phyloP scores from a whole-genome alignment of 2,888 invertebrate genomes.

The Sesia bembeciformis region DNA sequence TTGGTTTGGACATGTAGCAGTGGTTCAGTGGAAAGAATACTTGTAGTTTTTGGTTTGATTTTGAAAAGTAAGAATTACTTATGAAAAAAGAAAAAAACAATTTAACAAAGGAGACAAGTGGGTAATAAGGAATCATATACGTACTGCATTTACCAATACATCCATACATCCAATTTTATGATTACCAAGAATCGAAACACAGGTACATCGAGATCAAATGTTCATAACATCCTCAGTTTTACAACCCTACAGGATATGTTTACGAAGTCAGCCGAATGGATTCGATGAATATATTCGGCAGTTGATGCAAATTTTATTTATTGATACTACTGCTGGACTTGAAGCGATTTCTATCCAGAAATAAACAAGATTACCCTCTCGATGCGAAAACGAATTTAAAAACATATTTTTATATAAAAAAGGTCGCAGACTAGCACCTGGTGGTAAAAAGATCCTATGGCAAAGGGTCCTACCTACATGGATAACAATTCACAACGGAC shows the following conservation, averaged over 20 bases:
- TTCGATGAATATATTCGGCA: constrained; percentile 2
- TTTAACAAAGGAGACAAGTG: too few species aligned
- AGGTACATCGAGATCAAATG: not conserved
- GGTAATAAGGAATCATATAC: not conserved
- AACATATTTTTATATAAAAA: too few species aligned
- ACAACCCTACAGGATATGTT: not conserved
- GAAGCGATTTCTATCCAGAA: too few species aligned
- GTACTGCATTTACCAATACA: too few species aligned
- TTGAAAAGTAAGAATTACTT: not conserved
- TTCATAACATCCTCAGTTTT: not conserved
- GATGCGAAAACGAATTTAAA: too few species aligned
- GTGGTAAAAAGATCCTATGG: too few species aligned
- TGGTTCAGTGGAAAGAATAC: constrained; percentile 7
- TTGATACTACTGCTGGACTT: not conserved
- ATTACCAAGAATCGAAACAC: not conserved
- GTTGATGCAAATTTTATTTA: not conserved
- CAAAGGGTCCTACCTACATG: too few species aligned
- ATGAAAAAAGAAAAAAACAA: too few species aligned
- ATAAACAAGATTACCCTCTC: too few species aligned
- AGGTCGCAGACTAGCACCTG: too few species aligned
- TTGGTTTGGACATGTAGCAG: constrained; percentile 42
- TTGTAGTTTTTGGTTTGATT: constrained; percentile 2
- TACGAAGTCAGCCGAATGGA: not conserved
- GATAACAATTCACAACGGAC: too few species aligned
- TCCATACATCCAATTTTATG: not conserved